phyloP scores from a whole-genome alignment of 2,797 vertebrate species.

The Chaetodon trifasciatus region DNA sequence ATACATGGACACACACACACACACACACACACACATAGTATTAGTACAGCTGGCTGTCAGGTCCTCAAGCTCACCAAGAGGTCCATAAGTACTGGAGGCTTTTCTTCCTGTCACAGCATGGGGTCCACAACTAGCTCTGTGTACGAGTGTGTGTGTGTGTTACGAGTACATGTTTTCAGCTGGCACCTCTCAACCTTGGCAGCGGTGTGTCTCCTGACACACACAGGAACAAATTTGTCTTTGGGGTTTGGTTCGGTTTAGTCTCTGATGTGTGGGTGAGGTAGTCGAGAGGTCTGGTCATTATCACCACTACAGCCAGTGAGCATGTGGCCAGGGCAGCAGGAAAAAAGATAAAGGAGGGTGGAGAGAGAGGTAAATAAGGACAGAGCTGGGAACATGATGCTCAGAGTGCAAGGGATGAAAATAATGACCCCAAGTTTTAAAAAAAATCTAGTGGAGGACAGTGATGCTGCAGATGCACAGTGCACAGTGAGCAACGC shows the following conservation, averaged over 20 bases:
- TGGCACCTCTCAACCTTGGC: constrained; percentile 80
- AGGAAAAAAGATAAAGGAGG: constrained; percentile 40
- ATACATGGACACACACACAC: not conserved
- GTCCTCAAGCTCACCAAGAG: constrained; percentile 85
- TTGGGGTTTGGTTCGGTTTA: constrained; percentile 87
- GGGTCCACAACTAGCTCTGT: constrained; percentile 64
- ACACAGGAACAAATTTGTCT: constrained; percentile 88
- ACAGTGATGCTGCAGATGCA: constrained; percentile 10
- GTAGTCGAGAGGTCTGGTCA: constrained; percentile 87
- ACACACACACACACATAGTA: constrained; percentile 30
- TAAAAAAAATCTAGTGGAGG: not conserved
- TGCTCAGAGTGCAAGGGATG: not conserved
- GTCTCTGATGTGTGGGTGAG: constrained; percentile 71
- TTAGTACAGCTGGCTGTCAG: constrained; percentile 92
- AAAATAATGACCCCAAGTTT: constrained; percentile 20
- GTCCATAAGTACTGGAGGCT: constrained; percentile 87
- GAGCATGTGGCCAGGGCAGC: constrained; percentile 45
- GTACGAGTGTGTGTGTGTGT: constrained; percentile 40
- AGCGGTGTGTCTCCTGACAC: constrained; percentile 87
- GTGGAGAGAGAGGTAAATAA: constrained; percentile 43
- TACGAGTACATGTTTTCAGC: constrained; percentile 73
- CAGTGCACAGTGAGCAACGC: not conserved
- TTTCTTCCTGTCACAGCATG: constrained; percentile 85
- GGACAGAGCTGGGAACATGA: constrained; percentile 25
- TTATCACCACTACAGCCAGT: constrained; percentile 88